These are phyloP conservation scores for Xestia c-nigrum DNA, from an alignment of 2,888 invertebrate species.

Conservation along the genomic window DNA sequence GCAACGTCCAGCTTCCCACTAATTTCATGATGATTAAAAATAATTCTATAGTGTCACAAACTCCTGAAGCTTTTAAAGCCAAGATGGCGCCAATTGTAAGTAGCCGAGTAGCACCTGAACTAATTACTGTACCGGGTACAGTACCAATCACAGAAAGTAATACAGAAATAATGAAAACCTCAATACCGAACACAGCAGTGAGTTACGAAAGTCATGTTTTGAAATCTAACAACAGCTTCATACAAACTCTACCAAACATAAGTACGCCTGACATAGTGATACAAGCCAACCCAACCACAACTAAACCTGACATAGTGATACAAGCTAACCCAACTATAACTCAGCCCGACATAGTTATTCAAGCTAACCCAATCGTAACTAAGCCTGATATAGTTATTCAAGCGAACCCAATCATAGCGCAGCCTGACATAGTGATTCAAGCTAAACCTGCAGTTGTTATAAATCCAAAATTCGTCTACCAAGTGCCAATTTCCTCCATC, in stretches of 20 bases:
- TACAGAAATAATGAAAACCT: constrained; percentile 64
- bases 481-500: constrained; percentile 80
- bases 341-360: constrained; percentile 79
- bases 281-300: constrained; percentile 77
- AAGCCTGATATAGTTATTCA: constrained; percentile 79
- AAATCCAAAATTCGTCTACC: constrained; percentile 85
- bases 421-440: constrained; percentile 78
- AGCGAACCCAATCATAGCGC: constrained; percentile 79
- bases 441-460: constrained; percentile 82
- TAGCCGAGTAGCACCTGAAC: constrained; percentile 72
- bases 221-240: constrained; percentile 79
- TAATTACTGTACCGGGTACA: constrained; percentile 41
- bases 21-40: constrained; percentile 88
- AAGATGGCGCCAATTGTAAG: constrained; percentile 77
- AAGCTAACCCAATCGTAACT: constrained; percentile 76
- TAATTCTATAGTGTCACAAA: constrained; percentile 75
- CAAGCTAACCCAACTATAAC: constrained; percentile 77
- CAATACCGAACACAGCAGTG: constrained; percentile 66
- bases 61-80: constrained; percentile 71
- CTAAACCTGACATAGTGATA: constrained; percentile 78
- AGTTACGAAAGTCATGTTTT: constrained; percentile 81
- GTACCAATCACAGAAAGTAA: constrained; percentile 56
- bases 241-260: constrained; percentile 79
- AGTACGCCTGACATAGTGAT: constrained; percentile 78
- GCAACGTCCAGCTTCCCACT: constrained; percentile 85